These are phyloP conservation scores for Unio pictorum DNA, from an alignment of 2,888 invertebrate species.

Conservation along the genomic window DNA sequence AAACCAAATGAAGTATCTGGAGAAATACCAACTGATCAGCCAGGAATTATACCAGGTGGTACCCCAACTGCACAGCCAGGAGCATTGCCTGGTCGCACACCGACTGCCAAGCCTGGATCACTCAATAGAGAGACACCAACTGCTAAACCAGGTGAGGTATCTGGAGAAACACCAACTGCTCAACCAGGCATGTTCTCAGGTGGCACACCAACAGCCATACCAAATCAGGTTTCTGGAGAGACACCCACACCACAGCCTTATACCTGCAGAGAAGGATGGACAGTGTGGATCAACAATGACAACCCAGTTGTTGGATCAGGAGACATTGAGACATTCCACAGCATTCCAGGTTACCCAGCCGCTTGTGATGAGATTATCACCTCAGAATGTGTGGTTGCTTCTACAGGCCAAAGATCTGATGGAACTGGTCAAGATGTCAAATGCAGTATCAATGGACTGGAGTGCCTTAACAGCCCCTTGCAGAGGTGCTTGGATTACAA, in stretches of 20 bases:
- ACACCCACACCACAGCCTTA: conserved; percentile 9
- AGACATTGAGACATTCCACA: conserved; percentile 42
- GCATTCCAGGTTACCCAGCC: conserved; percentile 43
- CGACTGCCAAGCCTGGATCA: conserved; percentile 20
- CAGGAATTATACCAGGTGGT: conserved; percentile 8
- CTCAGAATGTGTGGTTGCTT: conserved; percentile 54
- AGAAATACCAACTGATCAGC: conserved; percentile 10
- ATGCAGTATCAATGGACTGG: conserved; percentile 78
- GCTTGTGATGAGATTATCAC: conserved; percentile 48
- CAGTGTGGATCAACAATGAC: conserved; percentile 66
- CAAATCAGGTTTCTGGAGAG: conserved; percentile 11
- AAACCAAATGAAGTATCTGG: conserved; percentile 12
- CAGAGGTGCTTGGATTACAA: conserved; percentile 64
- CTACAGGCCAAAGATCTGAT: conserved; percentile 40
- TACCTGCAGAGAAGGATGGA: conserved; percentile 66
- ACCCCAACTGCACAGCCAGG: conserved; percentile 22
- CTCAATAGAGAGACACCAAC: conserved; percentile 18
- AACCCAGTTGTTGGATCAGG: conserved; percentile 38
- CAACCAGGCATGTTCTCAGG: conserved; percentile 17
- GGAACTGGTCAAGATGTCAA: conserved; percentile 53
- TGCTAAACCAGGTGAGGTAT: conserved; percentile 9
- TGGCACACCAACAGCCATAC: conserved; percentile 14
- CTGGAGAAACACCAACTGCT: conserved; percentile 22
- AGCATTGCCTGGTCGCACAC: conserved; percentile 14
- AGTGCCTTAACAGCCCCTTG: conserved; percentile 74